Base-by-base conservation (phyloP, 2,888 invertebrate genomes). In the Apotomis turbidana region DNA sequence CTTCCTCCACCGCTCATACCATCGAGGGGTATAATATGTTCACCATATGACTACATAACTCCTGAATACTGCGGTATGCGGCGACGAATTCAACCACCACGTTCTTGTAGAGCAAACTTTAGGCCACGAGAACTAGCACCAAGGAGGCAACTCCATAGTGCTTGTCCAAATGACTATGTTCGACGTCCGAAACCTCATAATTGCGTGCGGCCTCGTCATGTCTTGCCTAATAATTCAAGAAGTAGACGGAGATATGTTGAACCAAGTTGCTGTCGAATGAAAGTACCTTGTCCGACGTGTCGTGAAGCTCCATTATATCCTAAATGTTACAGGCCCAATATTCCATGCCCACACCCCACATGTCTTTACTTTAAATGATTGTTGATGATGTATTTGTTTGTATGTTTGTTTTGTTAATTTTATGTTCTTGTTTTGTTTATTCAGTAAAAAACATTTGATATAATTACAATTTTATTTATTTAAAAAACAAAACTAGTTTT, bases 321-420 rank as follows among this genome's bases (percentile, higher is more conserved):
- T 36, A 46, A 57, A 46, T 66, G 46, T 44, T n/a, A 27, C 27
- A 44, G 44, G 0, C n/a, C 46, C 27, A 27, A 66, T 5, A 3
- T 66, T 10, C 49, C 49, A 9, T 66, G 66, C 46, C 66, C 66
- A n/a, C 55, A 66, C 27, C 66, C 66, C n/a, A 57, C 58, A n/a
- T 59, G 51, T 51, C 58, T 59, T 58, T 59, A 68, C 41, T 68
- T 66, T 66, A 66, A 66, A 27, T 66, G 46, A 66, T 27, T 27
- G 27, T 55, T 27, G 27, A 27, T 66, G 10, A n/a, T 49, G 13
- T 12, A 49, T 49, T 9, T 3, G 49, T 49, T n/a, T 57, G 46
- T 55, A 27, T 54, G 44, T 64, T 3, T 4, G 9, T 51, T 36
- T 46, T 10, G 10, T 27, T 55, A 3, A 15, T 15, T 27, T 1